Evolutionary conservation across 2,797 vertebrate species (phyloP), one percentile per base, ranked within the genome.

Genomic region (Pseudomugil gertrudae): DNA sequence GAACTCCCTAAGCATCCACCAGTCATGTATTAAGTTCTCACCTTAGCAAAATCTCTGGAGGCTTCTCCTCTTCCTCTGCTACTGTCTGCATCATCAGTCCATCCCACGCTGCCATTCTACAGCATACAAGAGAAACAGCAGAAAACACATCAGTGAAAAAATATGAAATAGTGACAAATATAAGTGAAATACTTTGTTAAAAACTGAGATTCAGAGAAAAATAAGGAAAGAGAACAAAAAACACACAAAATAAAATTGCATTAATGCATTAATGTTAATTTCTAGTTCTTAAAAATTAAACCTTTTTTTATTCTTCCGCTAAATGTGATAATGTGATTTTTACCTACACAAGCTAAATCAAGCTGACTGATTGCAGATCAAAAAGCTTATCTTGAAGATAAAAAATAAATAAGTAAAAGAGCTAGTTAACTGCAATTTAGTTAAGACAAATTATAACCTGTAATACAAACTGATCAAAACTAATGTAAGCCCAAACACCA

Each of bases 41-140:
- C 97, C 95, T 98, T 99, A 84, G 96, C 96, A 75, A 99, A 99
- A 85, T 99, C 97, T 85, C 97, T 91, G 69, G 97, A 98, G 32
- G 97, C 95, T 71, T 99, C 97, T 79, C 93, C 94, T 94, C 97
- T 94, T 84, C 95, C 95, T 85, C 95, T 87, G 91, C 89, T 90
- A 13, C 94, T 93, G 51, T 99, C 97, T 0, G 92, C 90, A 29
- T 98, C 97, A 5, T 99, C 97, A 0, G 87, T 93, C 96, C 97
- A 98, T 68, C 90, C 84, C 69, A 92, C 90, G 2, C 63, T 94
- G 29, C 96, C 96, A 0, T 98, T 96, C 95, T 96, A 60, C 61
- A 88, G 36, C 53, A 83, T 51, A 91, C 52, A 90, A 54, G 62
- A 76, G 54, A 55, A 8, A 47, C 30, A 63, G 70, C 23, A 83